phyloP scores from a whole-genome alignment of 2,797 vertebrate genomes.

The Sebastes melanostomus region DNA sequence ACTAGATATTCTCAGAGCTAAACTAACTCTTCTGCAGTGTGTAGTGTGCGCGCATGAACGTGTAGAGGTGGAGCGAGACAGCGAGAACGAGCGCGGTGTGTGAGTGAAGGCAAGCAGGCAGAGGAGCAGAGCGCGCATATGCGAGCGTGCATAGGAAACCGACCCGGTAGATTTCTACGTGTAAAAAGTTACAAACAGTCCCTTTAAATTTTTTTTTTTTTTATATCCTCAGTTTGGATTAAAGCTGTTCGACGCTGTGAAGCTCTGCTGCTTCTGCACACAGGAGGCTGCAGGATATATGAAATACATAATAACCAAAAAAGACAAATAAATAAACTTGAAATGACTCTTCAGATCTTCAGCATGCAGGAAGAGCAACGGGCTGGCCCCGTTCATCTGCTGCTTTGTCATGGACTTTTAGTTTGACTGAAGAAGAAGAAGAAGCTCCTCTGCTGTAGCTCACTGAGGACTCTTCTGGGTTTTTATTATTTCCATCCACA shows the following conservation, averaged over 20 bases:
- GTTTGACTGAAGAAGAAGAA: constrained; percentile 33
- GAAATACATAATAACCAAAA: constrained; percentile 54
- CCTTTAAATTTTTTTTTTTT: neutral
- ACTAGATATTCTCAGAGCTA: too few species aligned
- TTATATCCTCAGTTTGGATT: constrained; percentile 46
- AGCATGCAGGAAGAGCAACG: constrained; percentile 31
- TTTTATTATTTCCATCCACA: constrained; percentile 23
- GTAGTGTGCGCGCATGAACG: too few species aligned
- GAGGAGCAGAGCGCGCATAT: too few species aligned
- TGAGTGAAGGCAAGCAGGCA: too few species aligned
- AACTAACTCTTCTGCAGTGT: too few species aligned
- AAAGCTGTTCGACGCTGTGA: constrained; percentile 40
- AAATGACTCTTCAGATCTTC: constrained; percentile 23
- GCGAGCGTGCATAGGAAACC: too few species aligned
- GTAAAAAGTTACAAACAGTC: too few species aligned
- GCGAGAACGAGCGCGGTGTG: too few species aligned
- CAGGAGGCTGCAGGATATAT: constrained; percentile 36
- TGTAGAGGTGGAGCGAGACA: too few species aligned
- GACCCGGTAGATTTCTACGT: too few species aligned
- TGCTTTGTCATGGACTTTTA: constrained; percentile 61
- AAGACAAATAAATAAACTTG: constrained; percentile 24
- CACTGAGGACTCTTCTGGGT: constrained; percentile 56
- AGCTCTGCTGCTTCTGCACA: constrained; percentile 39
- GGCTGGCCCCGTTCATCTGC: constrained; percentile 75
- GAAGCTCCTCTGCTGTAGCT: constrained; percentile 26